Evolutionary conservation across 2,113 vertebrate genomes (phyloP).

Genomic region (Sturnus vulgaris): DNA sequence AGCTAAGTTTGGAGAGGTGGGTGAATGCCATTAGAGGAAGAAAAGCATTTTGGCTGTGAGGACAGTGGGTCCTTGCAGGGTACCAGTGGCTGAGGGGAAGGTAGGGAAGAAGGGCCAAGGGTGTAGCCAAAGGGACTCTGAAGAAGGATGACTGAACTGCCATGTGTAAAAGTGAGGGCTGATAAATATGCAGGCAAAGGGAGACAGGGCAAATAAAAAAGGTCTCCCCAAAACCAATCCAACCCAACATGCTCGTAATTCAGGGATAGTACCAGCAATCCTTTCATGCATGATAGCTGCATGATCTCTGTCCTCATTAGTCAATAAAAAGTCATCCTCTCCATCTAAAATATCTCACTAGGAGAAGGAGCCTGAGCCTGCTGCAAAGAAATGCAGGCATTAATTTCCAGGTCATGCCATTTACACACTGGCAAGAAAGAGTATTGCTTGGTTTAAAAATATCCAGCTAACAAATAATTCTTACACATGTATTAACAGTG

Average conservation of each 20-base stretch:
- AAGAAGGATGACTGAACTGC: neutral
- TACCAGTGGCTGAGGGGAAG: neutral
- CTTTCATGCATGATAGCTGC: neutral
- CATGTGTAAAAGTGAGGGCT: neutral
- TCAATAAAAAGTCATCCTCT: neutral
- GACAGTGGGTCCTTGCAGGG: neutral
- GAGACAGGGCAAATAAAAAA: neutral
- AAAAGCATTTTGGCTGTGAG: neutral
- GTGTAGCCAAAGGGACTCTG: neutral
- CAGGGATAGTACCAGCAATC: slow-evolving; percentile 13
- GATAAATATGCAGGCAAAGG: neutral
- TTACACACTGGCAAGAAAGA: neutral
- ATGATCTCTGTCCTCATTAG: neutral
- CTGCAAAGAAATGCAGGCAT: neutral
- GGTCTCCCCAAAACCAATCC: neutral
- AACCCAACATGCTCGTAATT: slow-evolving; percentile 7
- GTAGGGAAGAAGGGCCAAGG: neutral
- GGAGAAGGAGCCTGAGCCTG: neutral
- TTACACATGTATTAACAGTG: neutral
- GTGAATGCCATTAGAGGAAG: neutral
- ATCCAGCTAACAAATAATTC: neutral
- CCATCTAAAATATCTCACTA: neutral
- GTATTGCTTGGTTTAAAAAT: neutral
- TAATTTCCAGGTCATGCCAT: neutral
- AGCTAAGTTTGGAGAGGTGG: neutral